Evolutionary conservation across 2,113 vertebrate genomes (phyloP), one percentile per base, ranked within the genome.

Genomic region (Clarias macrocephalus): DNA sequence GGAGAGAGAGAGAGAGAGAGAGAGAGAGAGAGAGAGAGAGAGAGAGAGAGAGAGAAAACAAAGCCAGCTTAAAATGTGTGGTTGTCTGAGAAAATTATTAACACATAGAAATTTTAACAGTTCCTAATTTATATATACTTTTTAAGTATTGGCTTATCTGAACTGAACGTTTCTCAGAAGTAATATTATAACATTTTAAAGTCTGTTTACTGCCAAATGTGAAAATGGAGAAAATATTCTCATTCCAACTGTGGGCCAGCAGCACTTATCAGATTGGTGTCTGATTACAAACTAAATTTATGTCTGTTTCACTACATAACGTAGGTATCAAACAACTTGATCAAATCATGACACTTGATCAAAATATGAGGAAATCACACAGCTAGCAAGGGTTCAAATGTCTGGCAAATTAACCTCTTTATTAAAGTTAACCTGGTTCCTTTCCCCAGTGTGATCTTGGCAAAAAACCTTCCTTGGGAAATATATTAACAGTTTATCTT

Each of bases 1-100:
- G 79, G 82, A 57, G 59, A 60, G 56, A 79, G 54, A 82, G 9
- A 11, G 7, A 72, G 33, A 68, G 66, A 70, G 15, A 70, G 16
- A 37, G 15, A 42, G 85, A 77, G 33, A 62, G 28, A 80, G 84
- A 79, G 60, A 86, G n/a, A n/a, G 66, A 70, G 15, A 70, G 16
- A 37, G 15, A 42, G 85, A 77, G 33, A 62, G 37, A 25, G 23
- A 13, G 84, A 60, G 60, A 79, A 19, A 89, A 48, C 56, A 11
- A 30, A 66, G 87, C 88, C 90, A 92, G 89, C 82, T 87, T 90
- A 63, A 88, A 92, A 70, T 70, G 66, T 68, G n/a, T 68, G n/a
- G 65, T 1, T 5, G n/a, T 10, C 65, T 66, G 65, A 28, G n/a
- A 28, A 70, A 70, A 18, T 15, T 6, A 68, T 30, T 15, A 13